Evolutionary conservation across 1,140 invertebrate species (phyloP), one percentile per base, ranked within the genome.

Genomic region (Bombus picipes): DNA sequence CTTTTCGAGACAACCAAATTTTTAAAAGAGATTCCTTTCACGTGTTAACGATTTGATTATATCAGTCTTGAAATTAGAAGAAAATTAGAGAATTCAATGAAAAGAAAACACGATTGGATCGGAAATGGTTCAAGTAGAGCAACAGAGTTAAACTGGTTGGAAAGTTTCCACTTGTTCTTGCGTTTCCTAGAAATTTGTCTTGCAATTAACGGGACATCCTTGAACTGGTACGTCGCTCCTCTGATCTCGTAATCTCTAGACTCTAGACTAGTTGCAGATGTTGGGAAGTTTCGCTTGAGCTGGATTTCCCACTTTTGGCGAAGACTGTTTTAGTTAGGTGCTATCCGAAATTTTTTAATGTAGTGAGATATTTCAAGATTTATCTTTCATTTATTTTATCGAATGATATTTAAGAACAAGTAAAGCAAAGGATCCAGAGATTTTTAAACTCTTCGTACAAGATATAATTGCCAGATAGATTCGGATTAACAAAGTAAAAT

Each of bases 141-240:
- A 57, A 28, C 22, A 73, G 79, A 76, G 87, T 85, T 47, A n/a
- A 79, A 87, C 80, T 22, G 32, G 37, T 47, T 3, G 28, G 28
- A 72, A 81, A 81, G 15, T 72, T 81, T 37, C 79, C 34, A 18
- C 78, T 12, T 4, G 34, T 72, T n/a, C 68, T 25, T 10, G 15
- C 6, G 68, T 41, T 41, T 25, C 43, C 18, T 59, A 57, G 28
- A 15, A 81, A 81, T 72, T 81, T 59, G 34, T 32, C 68, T 72
- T 59, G 37, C 68, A 41, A 72, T 81, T 72, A 70, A 43, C 41
- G 43, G 10, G 39, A 28, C 37, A 25, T 39, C 37, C 70, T 71
- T 71, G 10, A 22, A 71, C 34, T 25, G 9, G 32, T 18, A 25
- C 1, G 34, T 25, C 1, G 18, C 18, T 68, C 32, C 66, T 68